Base-by-base conservation (phyloP, 1,140 invertebrate species). In the Musca domestica region DNA sequence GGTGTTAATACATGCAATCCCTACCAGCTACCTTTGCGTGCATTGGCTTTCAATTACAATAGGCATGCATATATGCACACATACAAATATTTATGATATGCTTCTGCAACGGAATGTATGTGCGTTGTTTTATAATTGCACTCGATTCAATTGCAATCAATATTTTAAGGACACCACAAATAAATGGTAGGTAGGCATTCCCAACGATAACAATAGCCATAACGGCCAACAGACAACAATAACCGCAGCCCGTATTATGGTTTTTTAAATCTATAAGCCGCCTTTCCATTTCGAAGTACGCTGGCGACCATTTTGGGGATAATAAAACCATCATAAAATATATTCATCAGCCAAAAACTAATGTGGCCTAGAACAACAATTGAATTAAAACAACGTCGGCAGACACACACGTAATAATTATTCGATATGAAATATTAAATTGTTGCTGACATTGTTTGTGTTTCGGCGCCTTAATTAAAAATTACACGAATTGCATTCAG, bases 141-240 rank as follows among this genome's bases (percentile, higher is more conserved):
- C 51, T 52, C 51, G 22, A 52, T 52, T 52, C 19, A 52, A 52
- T 52, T 52, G 51, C 51, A 52, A 52, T 52, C 51, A 52, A 52
- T 52, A 52, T 52, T 52, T 52, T 52, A 52, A 52, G 51, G 51
- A 52, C 51, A 52, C 51, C 51, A 52, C 51, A 52, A 52, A 52
- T 22, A 52, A 52, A 52, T 51, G 17, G 6, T 52, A 52, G 51
- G 51, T 52, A 22, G 22, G 22, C 51, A 23, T 19, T 52, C 51
- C 51, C 19, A 52, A 9, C 51, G 51, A 52, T 52, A 52, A 52
- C 19, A 52, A 52, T 23, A 19, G 51, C 34, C 34, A 41, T 41
- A 41, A 41, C 34, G 34, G 34, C 34, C 5, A 41, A 41, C 34
- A 41, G 34, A 41, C 34, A 41, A 41, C 34, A 41, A 49, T 22